Evolutionary conservation across 2,888 invertebrate species (phyloP).

Genomic region (Leptinotarsa juncta): DNA sequence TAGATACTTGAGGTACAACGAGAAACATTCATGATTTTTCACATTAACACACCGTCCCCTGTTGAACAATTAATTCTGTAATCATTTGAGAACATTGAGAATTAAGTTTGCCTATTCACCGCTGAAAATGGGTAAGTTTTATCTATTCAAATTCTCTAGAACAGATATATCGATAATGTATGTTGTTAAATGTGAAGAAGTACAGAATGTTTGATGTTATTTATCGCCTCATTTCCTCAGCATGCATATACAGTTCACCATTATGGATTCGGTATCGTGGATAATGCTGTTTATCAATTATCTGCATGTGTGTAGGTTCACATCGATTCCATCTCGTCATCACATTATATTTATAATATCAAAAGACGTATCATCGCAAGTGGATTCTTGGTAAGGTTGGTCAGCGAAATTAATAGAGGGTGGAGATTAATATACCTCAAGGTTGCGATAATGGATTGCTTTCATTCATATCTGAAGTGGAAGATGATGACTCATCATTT

Average conservation of each 20-base stretch:
- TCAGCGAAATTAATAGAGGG: conserved; percentile 33
- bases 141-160: too few species aligned
- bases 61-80: too few species aligned
- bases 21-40: too few species aligned
- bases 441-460: conserved; percentile 23
- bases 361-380: conserved; percentile 14
- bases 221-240: neutral
- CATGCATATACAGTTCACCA: neutral
- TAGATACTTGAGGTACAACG: too few species aligned
- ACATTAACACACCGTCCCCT: too few species aligned
- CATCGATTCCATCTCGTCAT: conserved; percentile 30
- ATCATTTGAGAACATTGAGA: too few species aligned
- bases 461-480: conserved; percentile 17
- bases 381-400: conserved; percentile 30
- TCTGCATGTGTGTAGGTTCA: conserved; percentile 33
- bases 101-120: too few species aligned
- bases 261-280: conserved; percentile 2
- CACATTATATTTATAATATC: conserved; percentile 26
- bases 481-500: conserved; percentile 23
- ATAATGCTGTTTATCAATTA: conserved; percentile 33
- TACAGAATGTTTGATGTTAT: neutral
- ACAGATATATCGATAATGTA: too few species aligned
- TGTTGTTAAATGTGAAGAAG: neutral
- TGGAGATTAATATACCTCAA: conserved; percentile 14
- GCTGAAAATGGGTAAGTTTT: too few species aligned